Percentiles rank a stretch among this genome's conserved stretches.
Conservation (phyloP, 1,140 invertebrate species). For the Stegodyphus dumicola region DNA sequence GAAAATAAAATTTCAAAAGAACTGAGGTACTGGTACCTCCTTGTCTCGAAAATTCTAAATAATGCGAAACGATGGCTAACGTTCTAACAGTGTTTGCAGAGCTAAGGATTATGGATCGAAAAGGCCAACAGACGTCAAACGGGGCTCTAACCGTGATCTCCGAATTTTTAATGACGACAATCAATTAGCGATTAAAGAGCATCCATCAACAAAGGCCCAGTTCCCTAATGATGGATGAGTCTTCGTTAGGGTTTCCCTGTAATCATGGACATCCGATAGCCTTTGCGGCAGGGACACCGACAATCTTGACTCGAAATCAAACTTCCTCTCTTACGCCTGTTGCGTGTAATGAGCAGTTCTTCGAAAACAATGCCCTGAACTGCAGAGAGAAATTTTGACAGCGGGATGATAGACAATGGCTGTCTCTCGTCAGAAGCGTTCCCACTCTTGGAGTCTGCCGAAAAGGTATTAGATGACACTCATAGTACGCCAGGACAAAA, state of each 20-base stretch:
- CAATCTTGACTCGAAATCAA: neutral
- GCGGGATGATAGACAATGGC: slow-evolving; percentile 32
- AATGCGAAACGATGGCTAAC: too few species aligned
- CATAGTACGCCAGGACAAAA: neutral
- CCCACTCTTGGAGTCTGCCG: neutral
- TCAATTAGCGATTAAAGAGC: slow-evolving; percentile 58
- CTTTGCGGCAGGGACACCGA: slow-evolving; percentile 22
- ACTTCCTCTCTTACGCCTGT: slow-evolving; percentile 47
- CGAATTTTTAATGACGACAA: slow-evolving; percentile 60
- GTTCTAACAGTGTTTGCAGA: too few species aligned
- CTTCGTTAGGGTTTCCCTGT: slow-evolving; percentile 30
- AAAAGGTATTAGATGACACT: slow-evolving; percentile 17
- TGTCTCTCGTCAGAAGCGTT: neutral
- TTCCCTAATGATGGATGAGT: slow-evolving; percentile 24
- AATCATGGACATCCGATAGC: slow-evolving; percentile 57
- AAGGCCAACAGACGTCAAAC: too few species aligned
- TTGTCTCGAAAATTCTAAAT: too few species aligned
- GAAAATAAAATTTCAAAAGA: too few species aligned
- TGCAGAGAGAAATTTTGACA: slow-evolving; percentile 14
- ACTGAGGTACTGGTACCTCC: too few species aligned
- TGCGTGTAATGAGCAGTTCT: slow-evolving; percentile 22
- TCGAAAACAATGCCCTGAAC: neutral
- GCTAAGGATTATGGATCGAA: too few species aligned
- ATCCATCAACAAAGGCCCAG: slow-evolving; percentile 1
- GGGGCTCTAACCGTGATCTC: neutral